A percentile compares a stretch with the other conserved stretches of the same genome.
These are phyloP conservation scores for Empis livida DNA, from an alignment of 2,888 invertebrate species.

Conservation along the genomic window DNA sequence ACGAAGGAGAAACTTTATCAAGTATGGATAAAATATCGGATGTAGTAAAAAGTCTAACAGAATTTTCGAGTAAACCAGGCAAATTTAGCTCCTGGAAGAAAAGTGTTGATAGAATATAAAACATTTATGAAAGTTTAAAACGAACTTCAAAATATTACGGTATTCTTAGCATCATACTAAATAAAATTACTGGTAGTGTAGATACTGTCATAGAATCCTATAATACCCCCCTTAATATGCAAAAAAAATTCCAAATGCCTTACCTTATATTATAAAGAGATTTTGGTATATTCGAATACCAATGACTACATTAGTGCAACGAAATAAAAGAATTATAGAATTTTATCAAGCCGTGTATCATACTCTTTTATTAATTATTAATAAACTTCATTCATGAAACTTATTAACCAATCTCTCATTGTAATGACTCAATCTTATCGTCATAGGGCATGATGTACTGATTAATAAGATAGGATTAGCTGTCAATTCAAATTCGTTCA, in stretches of 20 bases:
- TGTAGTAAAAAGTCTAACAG: neutral
- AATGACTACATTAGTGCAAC: slow-evolving; percentile 11
- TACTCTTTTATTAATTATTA: slow-evolving; percentile 5
- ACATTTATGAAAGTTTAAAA: neutral
- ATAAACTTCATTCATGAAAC: slow-evolving; percentile 7
- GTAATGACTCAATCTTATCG: slow-evolving; percentile 4
- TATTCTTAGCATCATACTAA: slow-evolving; percentile 4
- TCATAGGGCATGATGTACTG: slow-evolving; percentile 6
- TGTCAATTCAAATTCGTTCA: too few species aligned
- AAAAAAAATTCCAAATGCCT: slow-evolving; percentile 8
- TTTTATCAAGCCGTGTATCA: slow-evolving; percentile 4
- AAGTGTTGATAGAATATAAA: slow-evolving; percentile 2
- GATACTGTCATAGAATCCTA: slow-evolving; percentile 3
- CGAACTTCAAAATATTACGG: slow-evolving; percentile 4
- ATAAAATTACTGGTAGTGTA: slow-evolving; percentile 5
- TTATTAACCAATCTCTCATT: neutral
- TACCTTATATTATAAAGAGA: slow-evolving; percentile 11
- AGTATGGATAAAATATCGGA: neutral
- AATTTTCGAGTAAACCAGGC: neutral
- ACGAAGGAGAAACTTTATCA: too few species aligned
- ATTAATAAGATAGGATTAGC: too few species aligned
- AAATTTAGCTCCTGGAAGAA: slow-evolving; percentile 1
- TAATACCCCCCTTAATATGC: slow-evolving; percentile 8
- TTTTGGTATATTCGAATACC: slow-evolving; percentile 12
- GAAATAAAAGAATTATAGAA: slow-evolving; percentile 1